Evolutionary conservation across 2,113 vertebrate species (phyloP), one percentile per base, ranked within the genome.

Genomic region (Cromileptes altivelis): DNA sequence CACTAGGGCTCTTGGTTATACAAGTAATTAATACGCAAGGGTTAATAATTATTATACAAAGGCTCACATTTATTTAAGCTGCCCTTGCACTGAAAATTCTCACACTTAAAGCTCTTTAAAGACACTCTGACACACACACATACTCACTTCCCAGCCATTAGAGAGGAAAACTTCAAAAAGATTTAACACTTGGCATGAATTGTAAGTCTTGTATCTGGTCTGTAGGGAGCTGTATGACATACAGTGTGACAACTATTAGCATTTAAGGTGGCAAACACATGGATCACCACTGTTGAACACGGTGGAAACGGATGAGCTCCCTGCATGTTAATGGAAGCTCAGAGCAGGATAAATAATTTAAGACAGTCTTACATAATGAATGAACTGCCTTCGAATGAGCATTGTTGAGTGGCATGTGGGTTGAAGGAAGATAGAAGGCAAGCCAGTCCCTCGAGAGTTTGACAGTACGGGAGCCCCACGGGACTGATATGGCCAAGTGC

Each of bases 311-410:
- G 84, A 75, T 78, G 67, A 82, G 75, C 74, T 72, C 55, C 21
- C 50, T 64, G 73, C 65, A 88, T 85, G 70, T 70, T 90, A 85
- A 89, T 85, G 65, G 68, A 49, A 62, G 61, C 87, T 83, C 76
- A 23, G 76, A 1, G 37, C 73, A 73, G 49, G 55, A 81, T 93
- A 75, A 91, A 92, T 93, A 80, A 92, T 92, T 78, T 69, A 93
- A 52, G 65, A 49, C 55, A 21, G 60, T 53, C 52, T 80, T 94
- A 78, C 91, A 94, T 94, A 89, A 94, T 92, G 56, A 86, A 93
- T 92, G 84, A 92, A 73, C 82, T 90, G 88, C 77, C 80, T 89
- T 76, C 23, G 79, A 84, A 87, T 79, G 70, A 78, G 62, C 78
- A 89, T 89, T 86, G 85, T 89, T 78, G 82, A 89, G 64, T 25